These are phyloP conservation scores for Orius insidiosus DNA, from an alignment of 1,140 invertebrate genomes.

Conservation along the genomic window DNA sequence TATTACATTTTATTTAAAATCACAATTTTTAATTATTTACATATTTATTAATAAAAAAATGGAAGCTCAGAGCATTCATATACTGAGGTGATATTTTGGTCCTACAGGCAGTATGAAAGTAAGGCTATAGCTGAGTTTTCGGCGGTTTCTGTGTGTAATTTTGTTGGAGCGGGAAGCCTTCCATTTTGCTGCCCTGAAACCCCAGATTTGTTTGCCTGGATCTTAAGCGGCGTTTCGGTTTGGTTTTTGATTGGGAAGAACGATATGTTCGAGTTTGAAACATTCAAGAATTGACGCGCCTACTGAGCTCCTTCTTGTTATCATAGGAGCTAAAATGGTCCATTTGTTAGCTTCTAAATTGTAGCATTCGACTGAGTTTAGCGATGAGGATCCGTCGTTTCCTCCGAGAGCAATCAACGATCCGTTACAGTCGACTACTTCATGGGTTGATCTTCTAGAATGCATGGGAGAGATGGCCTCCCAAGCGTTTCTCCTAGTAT, in stretches of 20 bases:
- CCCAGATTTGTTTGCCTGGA: no score
- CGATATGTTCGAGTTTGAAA: slow-evolving; percentile 21
- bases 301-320: slow-evolving; percentile 40
- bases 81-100: no score
- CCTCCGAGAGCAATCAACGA: slow-evolving; percentile 42
- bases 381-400: slow-evolving; percentile 48
- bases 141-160: no score
- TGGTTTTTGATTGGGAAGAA: not conserved
- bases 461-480: slow-evolving; percentile 48
- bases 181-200: no score
- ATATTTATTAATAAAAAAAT: no score
- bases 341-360: slow-evolving; percentile 45
- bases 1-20: no score
- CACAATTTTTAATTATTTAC: no score
- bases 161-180: no score
- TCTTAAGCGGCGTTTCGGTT: no score
- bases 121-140: no score
- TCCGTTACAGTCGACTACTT: slow-evolving; percentile 42
- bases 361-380: slow-evolving; percentile 51
- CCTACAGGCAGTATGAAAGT: no score
- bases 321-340: slow-evolving; percentile 44
- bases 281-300: slow-evolving; percentile 22
- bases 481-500: slow-evolving; percentile 42
- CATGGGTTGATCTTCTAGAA: slow-evolving; percentile 45
- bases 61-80: no score